Base-by-base conservation (phyloP, 2,113 vertebrate species). In the Bungarus multicinctus region DNA sequence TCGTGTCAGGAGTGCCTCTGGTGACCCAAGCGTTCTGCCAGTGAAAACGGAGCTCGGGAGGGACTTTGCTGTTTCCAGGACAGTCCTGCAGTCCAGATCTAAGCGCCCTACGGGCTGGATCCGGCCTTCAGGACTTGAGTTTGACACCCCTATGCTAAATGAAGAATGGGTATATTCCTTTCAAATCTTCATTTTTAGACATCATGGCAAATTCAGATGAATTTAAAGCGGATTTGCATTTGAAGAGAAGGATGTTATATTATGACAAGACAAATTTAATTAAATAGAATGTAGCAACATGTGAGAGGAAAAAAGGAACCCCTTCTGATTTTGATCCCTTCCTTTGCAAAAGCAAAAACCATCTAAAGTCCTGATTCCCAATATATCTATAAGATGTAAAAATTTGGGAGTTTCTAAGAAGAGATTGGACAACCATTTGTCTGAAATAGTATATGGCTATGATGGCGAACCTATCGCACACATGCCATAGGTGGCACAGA, bases 61-160 rank as follows among this genome's bases (percentile, higher is more conserved):
- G 5, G 20, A 5, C 7, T 8, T 23, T 1, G 22, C 22, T 58
- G 6, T 58, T 23, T 20, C 5, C 55, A 57, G 55, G 55, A 50
- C 0, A 2, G 2, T 4, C 22, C 55, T 7, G 6, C 2, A 1
- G 22, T 6, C 22, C 55, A 25, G 6, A 25, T 58, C 6, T 58
- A 58, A 58, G 55, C 22, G 25, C 55, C 55, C 22, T 23, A 23
- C 8, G 0, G 22, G 22, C 22, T 3, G 22, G 6, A 58, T 25
- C 55, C 0, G 7, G 55, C 6, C 7, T 7, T 22, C 0, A 2
- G 6, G 22, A 5, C 55, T 58, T 58, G 55, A 58, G 55, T 58
- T 58, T 25, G 22, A 58, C 2, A 25, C 55, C 22, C 6, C 55
- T 58, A 7, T 7, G 55, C 55, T 25, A 74, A 74, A 74, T 74